phyloP scores from a whole-genome alignment of 2,797 vertebrate species.

The Pseudochirops cupreus region DNA sequence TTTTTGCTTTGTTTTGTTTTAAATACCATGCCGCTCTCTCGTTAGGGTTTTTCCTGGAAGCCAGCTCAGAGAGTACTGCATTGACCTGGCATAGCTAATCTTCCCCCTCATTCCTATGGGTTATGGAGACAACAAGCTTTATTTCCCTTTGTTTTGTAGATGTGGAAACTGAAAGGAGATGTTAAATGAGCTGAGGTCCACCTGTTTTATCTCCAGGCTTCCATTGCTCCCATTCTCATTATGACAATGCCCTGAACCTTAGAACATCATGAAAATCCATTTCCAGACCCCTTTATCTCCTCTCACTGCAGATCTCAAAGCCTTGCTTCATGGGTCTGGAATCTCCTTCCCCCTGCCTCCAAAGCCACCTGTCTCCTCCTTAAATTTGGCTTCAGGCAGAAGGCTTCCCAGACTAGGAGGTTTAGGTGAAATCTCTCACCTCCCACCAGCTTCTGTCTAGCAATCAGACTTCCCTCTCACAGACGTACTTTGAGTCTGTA shows the following conservation, averaged over 20 bases:
- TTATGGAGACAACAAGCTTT: conserved; percentile 19
- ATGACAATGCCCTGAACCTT: not conserved
- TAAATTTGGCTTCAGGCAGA: conserved; percentile 46
- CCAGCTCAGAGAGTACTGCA: not conserved
- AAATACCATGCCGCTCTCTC: not conserved
- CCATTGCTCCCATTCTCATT: not conserved
- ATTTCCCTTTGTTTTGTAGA: conserved; percentile 17
- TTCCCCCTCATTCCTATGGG: not conserved
- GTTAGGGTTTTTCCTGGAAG: not conserved
- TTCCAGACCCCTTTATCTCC: not conserved
- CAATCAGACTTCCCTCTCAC: conserved; percentile 17
- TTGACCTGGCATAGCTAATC: not conserved
- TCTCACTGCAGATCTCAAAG: not conserved
- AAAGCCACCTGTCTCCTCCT: conserved; percentile 28
- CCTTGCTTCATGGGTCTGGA: conserved; percentile 24
- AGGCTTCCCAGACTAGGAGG: conserved; percentile 3
- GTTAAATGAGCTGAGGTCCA: not conserved
- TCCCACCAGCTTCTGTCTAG: not conserved
- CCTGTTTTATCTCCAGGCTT: not conserved
- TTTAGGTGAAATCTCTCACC: conserved; percentile 4
- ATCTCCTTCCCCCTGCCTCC: conserved; percentile 1
- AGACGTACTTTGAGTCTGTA: not conserved
- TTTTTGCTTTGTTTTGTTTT: conserved; percentile 10
- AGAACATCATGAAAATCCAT: not conserved
- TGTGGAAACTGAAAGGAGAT: conserved; percentile 5